phyloP scores from a whole-genome alignment of 2,888 invertebrate genomes.

The Adineta ricciae region DNA sequence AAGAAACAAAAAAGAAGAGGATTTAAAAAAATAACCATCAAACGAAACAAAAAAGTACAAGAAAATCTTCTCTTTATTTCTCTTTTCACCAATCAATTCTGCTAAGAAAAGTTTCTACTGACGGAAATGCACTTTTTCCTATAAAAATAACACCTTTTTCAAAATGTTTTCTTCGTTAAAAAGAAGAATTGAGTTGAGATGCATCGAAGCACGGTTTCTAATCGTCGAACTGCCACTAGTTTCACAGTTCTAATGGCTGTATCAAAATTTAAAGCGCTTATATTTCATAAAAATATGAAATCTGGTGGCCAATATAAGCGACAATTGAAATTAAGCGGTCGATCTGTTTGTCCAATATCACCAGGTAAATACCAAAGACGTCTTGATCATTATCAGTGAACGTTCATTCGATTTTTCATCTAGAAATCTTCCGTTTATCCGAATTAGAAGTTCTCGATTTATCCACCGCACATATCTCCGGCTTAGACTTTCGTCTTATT shows the following conservation, averaged over 20 bases:
- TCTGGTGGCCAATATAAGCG: background rate
- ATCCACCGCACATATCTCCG: conserved; percentile 21
- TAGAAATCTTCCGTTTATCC: conserved; percentile 15
- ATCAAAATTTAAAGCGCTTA: conserved; percentile 17
- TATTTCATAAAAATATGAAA: background rate
- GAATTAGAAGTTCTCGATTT: conserved; percentile 31
- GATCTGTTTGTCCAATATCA: background rate
- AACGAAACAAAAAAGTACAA: background rate
- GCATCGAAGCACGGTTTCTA: background rate
- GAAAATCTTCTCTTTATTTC: background rate
- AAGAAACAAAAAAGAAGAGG: background rate
- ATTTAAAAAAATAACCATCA: background rate
- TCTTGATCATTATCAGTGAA: too few relatives aligned
- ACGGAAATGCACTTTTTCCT: too few relatives aligned
- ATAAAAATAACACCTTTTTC: too few relatives aligned
- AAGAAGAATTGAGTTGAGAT: too few relatives aligned
- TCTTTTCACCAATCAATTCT: too few relatives aligned
- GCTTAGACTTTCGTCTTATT: conserved; percentile 24
- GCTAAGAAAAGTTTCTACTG: too few relatives aligned
- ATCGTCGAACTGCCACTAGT: background rate
- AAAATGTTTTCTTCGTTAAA: too few relatives aligned
- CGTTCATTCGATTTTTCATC: background rate
- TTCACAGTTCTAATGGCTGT: background rate
- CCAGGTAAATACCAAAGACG: background rate
- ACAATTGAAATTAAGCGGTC: background rate